Evolutionary conservation across 2,888 invertebrate genomes (phyloP).

Genomic region (Xylocampa areola): DNA sequence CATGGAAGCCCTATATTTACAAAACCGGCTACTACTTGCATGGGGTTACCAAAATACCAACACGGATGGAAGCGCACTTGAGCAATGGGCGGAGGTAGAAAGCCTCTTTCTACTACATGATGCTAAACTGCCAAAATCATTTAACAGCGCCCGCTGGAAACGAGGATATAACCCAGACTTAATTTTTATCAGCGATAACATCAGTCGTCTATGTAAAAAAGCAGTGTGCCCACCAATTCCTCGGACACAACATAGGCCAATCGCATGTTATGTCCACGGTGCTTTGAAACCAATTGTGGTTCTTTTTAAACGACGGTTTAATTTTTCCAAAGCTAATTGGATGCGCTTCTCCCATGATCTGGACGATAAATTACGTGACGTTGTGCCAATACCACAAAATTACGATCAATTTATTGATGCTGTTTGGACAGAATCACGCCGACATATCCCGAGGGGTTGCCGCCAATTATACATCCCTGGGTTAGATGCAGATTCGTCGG

Average conservation of each 20-base stretch:
- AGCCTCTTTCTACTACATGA: not conserved
- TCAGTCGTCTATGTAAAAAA: not conserved
- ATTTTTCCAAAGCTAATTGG: conserved; percentile 3
- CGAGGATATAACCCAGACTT: conserved; percentile 2
- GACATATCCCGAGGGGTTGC: not conserved
- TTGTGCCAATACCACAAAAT: not conserved
- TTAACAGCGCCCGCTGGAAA: conserved; percentile 5
- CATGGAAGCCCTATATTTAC: not conserved
- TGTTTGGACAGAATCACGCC: not conserved
- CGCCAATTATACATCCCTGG: not conserved
- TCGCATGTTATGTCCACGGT: not conserved
- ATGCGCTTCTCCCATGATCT: not conserved
- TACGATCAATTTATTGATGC: conserved; percentile 1
- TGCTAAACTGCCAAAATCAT: conserved; percentile 3
- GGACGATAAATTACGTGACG: not conserved
- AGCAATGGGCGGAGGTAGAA: not conserved
- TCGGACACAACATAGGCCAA: not conserved
- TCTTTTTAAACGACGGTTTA: not conserved
- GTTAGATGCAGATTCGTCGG: too few species aligned
- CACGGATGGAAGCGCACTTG: not conserved
- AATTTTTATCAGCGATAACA: not conserved
- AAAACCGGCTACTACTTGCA: not conserved
- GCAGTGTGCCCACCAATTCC: not conserved
- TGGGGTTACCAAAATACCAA: conserved; percentile 1
- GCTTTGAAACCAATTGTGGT: not conserved